A percentile compares a stretch with the other conserved stretches of the same genome.
Evolutionary conservation across 1,140 invertebrate species (phyloP).

Genomic region (Platorchestia sp.): DNA sequence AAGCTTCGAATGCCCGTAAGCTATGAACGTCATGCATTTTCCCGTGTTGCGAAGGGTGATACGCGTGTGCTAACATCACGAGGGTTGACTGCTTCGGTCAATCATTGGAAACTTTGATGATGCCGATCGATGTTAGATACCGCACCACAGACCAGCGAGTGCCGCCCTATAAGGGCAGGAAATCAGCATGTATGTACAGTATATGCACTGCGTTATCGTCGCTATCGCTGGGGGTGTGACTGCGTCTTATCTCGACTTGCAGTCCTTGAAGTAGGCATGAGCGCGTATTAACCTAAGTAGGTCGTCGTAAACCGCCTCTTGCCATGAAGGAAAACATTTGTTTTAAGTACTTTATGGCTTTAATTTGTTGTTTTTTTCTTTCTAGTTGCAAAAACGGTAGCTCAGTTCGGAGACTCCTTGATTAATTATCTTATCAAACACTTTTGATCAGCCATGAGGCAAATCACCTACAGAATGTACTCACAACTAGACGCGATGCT

Average conservation of each 20-base stretch:
- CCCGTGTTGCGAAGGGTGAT: background rate
- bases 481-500: background rate
- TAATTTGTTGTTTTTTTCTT: background rate
- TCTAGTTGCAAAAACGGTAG: background rate
- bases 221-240: slow-evolving; percentile 26
- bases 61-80: background rate
- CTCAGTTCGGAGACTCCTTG: background rate
- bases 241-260: background rate
- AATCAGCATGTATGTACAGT: slow-evolving; percentile 1
- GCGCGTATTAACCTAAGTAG: background rate
- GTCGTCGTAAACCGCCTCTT: background rate
- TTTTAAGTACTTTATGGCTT: background rate
- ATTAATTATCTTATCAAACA: background rate
- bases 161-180: background rate
- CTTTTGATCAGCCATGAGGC: background rate
- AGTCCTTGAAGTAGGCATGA: background rate
- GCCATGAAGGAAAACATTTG: background rate
- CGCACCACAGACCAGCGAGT: background rate
- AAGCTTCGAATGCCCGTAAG: background rate
- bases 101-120: background rate
- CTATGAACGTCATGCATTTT: background rate
- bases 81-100: background rate
- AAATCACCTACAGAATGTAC: background rate
- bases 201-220: slow-evolving; percentile 12
- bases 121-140: background rate